Conservation (phyloP, 2,797 vertebrate genomes). For the Gephyroberyx darwinii region DNA sequence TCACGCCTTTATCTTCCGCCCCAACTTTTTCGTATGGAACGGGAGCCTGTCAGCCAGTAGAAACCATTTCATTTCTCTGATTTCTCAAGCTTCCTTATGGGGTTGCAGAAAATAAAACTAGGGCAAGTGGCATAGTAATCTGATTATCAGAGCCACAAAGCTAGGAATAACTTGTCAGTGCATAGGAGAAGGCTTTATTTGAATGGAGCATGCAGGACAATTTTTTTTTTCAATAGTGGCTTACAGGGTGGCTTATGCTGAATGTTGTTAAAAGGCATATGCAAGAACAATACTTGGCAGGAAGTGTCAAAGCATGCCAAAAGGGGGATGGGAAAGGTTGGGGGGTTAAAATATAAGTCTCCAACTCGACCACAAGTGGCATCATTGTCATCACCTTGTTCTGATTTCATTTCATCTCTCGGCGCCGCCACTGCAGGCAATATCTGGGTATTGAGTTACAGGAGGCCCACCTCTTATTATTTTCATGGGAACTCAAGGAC, state of each 20-base stretch:
- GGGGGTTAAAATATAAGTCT: conserved; percentile 63
- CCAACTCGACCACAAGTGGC: conserved; percentile 80
- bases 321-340: conserved; percentile 36
- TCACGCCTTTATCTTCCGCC: conserved; percentile 25
- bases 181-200: no score
- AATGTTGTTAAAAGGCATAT: no score
- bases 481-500: conserved; percentile 83
- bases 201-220: no score
- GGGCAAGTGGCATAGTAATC: background rate
- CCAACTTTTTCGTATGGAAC: conserved; percentile 32
- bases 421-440: conserved; percentile 75
- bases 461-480: conserved; percentile 78
- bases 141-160: no score
- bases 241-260: no score
- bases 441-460: conserved; percentile 80
- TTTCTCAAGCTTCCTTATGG: conserved; percentile 15
- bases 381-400: conserved; percentile 86
- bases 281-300: background rate
- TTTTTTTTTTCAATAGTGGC: no score
- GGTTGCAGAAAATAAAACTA: conserved; percentile 24
- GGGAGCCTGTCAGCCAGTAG: conserved; percentile 16
- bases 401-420: conserved; percentile 85
- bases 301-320: conserved; percentile 42
- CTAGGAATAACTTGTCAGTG: no score
- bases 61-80: conserved; percentile 30